These are phyloP conservation scores for Telmatherina bonti DNA, from an alignment of 2,797 vertebrate species.

Conservation along the genomic window DNA sequence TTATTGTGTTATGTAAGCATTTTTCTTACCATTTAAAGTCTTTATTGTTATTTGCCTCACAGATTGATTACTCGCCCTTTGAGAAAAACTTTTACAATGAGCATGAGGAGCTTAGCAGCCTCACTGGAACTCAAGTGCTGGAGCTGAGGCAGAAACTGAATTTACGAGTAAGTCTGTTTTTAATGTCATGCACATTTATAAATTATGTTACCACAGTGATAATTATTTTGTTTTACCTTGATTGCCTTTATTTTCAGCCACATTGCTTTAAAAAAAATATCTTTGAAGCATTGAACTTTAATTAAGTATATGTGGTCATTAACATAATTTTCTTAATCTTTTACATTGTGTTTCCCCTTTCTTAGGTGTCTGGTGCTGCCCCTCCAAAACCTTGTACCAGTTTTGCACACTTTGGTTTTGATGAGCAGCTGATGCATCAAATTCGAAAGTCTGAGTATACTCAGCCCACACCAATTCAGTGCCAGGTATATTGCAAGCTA, in stretches of 20 bases:
- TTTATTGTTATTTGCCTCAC: slow-evolving; percentile 3
- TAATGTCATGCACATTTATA: background rate
- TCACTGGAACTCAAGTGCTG: slow-evolving; percentile 88
- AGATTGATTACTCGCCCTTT: slow-evolving; percentile 98
- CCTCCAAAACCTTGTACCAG: slow-evolving; percentile 95
- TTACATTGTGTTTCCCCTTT: slow-evolving; percentile 6
- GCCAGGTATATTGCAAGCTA: slow-evolving; percentile 86
- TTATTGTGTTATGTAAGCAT: background rate
- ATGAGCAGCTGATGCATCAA: slow-evolving; percentile 98
- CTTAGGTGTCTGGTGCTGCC: slow-evolving; percentile 94
- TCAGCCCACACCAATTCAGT: slow-evolving; percentile 97
- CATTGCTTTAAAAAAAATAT: background rate
- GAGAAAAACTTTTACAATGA: slow-evolving; percentile 99
- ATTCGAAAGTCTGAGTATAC: slow-evolving; percentile 99
- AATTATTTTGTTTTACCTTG: background rate
- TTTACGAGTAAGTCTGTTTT: slow-evolving; percentile 86
- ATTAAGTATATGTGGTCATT: background rate
- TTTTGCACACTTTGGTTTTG: slow-evolving; percentile 97
- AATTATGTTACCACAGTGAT: background rate
- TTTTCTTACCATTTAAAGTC: background rate
- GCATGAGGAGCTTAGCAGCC: slow-evolving; percentile 92
- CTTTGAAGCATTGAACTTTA: background rate
- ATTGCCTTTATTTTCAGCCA: background rate
- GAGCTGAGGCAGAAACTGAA: slow-evolving; percentile 96
- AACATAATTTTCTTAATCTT: background rate